These are phyloP conservation scores for Teleogryllus oceanicus DNA, from an alignment of 2,888 invertebrate genomes.

Conservation along the genomic window DNA sequence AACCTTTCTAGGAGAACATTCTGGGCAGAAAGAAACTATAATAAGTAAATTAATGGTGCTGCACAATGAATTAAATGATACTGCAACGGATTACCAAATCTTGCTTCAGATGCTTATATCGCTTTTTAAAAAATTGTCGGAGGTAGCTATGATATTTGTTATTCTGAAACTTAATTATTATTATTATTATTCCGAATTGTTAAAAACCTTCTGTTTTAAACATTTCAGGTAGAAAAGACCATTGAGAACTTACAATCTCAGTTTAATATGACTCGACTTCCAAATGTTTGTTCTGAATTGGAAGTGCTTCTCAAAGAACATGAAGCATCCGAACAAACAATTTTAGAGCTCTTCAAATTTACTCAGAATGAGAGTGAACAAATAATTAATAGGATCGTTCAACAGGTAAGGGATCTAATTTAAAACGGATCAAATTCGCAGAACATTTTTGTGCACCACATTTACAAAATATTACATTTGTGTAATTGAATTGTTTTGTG, in stretches of 20 bases:
- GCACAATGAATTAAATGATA: conserved; percentile 62
- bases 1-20: conserved; percentile 45
- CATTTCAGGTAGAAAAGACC: conserved; percentile 56
- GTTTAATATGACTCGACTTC: conserved; percentile 46
- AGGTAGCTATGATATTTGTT: conserved; percentile 46
- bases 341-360: conserved; percentile 63
- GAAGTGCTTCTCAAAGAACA: conserved; percentile 60
- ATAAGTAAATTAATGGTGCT: conserved; percentile 63
- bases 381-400: conserved; percentile 63
- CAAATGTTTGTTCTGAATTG: conserved; percentile 52
- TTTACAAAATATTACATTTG: no score
- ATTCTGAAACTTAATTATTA: not conserved
- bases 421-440: not conserved
- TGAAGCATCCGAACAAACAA: conserved; percentile 60
- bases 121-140: conserved; percentile 64
- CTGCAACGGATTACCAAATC: conserved; percentile 67
- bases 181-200: conserved; percentile 25
- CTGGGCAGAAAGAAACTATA: conserved; percentile 57
- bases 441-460: not conserved
- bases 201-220: conserved; percentile 28
- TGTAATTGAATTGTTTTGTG: no score
- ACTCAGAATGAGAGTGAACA: conserved; percentile 65
- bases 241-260: conserved; percentile 57
- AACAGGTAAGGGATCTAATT: conserved; percentile 49
- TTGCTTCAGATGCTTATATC: conserved; percentile 66